phyloP scores from a whole-genome alignment of 2,113 vertebrate species.

The Rissa tridactyla region DNA sequence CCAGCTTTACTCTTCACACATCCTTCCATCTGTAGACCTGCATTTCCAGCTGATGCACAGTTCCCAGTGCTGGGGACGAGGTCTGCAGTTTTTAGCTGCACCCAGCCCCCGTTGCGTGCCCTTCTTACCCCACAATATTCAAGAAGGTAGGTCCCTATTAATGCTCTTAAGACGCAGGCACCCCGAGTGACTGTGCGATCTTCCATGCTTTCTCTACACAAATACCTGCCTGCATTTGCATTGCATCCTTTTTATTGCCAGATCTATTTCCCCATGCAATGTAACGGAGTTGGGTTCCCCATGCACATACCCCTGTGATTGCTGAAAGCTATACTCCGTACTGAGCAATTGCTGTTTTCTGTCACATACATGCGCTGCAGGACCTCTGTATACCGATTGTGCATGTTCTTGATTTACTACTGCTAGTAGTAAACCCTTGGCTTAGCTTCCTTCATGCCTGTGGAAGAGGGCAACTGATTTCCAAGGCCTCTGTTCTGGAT shows the following conservation, averaged over 20 bases:
- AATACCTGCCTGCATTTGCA: fast-evolving
- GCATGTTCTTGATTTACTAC: no score
- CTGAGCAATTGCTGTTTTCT: not conserved
- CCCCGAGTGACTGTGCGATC: not conserved
- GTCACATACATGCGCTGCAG: not conserved
- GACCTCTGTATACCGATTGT: not conserved
- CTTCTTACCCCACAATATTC: not conserved
- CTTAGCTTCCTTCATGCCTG: not conserved
- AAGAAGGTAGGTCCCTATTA: no score
- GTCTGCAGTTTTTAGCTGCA: not conserved
- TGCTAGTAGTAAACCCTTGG: not conserved
- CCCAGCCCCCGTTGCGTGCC: no score
- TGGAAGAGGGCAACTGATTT: not conserved
- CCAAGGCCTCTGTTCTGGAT: not conserved
- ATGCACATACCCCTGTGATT: fast-evolving
- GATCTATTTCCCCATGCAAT: not conserved
- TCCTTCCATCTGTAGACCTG: not conserved
- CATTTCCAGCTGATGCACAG: not conserved
- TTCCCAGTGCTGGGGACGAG: fast-evolving
- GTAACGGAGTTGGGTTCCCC: not conserved
- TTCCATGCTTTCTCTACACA: not conserved
- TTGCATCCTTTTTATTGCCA: not conserved
- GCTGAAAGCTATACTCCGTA: not conserved
- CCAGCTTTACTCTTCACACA: not conserved
- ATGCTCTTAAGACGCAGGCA: not conserved